Base-by-base conservation (phyloP, 2,888 invertebrate genomes). In the Phyllotreta striolata region DNA sequence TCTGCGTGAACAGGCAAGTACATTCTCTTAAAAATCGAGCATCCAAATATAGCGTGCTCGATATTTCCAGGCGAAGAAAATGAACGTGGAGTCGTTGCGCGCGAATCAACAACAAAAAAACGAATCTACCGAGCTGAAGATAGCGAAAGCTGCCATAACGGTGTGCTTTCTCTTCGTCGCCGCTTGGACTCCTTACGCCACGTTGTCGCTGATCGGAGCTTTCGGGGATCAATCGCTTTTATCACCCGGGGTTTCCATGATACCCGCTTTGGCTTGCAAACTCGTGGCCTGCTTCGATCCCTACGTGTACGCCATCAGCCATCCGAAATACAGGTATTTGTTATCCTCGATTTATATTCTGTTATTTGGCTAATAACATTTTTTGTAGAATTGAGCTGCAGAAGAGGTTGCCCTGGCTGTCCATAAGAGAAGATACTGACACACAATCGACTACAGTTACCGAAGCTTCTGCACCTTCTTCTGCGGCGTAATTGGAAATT, bases 151-250 rank as follows among this genome's bases (percentile, higher is more conserved):
- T 6, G 93, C 93, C 3, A 91, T 95, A 43, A 91, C 94, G 0
- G 89, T 94, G 43, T 91, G 93, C 75, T 95, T 92, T 80, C 82
- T 94, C 1, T 94, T 90, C 79, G 88, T 95, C 14, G 87, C 91
- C 1, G 91, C 95, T 0, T 96, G 96, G 96, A 93, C 93, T 3
- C 96, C 96, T 0, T 96, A 96, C 76, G 95, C 92, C 0, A 88
- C 92, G 0, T 87, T 89, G 73, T 88, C 95, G 0, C 83, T 94
- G 62, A 92, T 91, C 70, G 93, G 93, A 1, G 90, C 91, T 1
- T 93, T 91, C 76, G 94, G 94, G 12, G 88, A 93, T 80, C 87
- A 87, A 77, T 83, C 85, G 56, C 80, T 92, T 1, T 81, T 92
- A 6, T 91, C 92, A 0, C 92, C 92, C 0, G 89, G 88, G 74